Evolutionary conservation across 1,140 invertebrate species (phyloP), one percentile per base, ranked within the genome.

Genomic region (Papilio xuthus): DNA sequence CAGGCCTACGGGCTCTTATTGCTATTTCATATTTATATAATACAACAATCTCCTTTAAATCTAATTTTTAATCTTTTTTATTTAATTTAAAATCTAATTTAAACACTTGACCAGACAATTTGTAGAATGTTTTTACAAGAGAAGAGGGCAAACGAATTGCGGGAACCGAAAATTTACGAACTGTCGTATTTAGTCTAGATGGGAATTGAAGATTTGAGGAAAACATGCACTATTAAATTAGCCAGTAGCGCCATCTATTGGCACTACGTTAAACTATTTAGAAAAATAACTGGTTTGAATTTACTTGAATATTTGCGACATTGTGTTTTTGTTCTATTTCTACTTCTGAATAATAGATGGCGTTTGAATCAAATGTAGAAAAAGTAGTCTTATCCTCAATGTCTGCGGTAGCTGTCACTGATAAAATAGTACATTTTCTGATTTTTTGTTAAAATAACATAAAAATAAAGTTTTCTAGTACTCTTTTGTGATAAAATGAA

Each of bases 351-450:
- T 20, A 70, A 69, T 77, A 86, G 85, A 83, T 85, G 85, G 80
- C 84, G 79, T 42, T 28, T 13, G 37, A 37, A 50, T 26, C n/a
- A 79, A 81, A 78, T 82, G 79, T 81, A 81, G 70, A 77, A 67
- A n/a, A 10, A 28, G 20, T 20, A 63, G 74, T 44, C 60, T 76
- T 76, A 63, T 76, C 53, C 53, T 84, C 81, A 82, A 82, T 82
- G 79, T 84, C 83, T 84, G 80, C 78, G 81, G 80, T 85, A 83
- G 85, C 84, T 88, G 85, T 84, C 86, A 86, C 83, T 83, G 83
- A 84, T 76, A 81, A 82, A 82, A 84, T 86, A 85, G 82, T 83
- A 79, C 78, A 72, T 77, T 60, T 84, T 86, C 74, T n/a, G 53
- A n/a, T 85, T 86, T 86, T 86, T 86, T 71, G 63, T n/a, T 77